Evolutionary conservation across 2,113 vertebrate species (phyloP).

Genomic region (Eptatretus burgeri): DNA sequence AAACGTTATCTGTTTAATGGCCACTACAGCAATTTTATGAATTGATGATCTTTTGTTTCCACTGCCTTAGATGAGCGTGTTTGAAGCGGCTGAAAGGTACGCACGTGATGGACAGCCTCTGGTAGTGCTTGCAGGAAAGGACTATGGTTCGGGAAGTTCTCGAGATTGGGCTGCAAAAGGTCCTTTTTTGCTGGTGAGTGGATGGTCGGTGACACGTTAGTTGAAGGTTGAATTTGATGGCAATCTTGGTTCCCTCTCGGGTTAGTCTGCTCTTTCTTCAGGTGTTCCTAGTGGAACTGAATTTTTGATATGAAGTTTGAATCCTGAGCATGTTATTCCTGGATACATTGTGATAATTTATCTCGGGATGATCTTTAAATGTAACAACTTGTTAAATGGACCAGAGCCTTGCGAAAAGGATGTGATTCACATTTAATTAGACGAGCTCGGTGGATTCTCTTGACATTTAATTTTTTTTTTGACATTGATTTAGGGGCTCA

Average conservation of each 20-base stretch:
- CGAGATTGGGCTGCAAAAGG: constrained; percentile 96
- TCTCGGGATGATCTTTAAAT: constrained; percentile 10
- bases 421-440: no score
- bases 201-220: background rate
- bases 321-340: background rate
- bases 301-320: background rate
- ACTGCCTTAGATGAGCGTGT: constrained; percentile 39
- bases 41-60: no score
- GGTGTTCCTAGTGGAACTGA: background rate
- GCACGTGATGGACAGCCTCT: constrained; percentile 32
- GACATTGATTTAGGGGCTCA: no score
- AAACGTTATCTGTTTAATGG: no score
- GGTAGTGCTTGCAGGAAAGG: constrained; percentile 61
- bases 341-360: background rate
- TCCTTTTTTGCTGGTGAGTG: constrained; percentile 48
- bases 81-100: constrained; percentile 59
- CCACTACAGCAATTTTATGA: no score
- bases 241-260: background rate
- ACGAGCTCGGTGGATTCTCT: no score
- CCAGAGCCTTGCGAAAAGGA: no score
- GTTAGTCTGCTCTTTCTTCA: background rate
- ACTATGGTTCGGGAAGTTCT: constrained; percentile 81
- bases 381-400: no score
- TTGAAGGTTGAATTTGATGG: background rate
- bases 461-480: no score